These are phyloP conservation scores for Mastomys coucha DNA, from an alignment of 2,113 vertebrate genomes.

Conservation along the genomic window DNA sequence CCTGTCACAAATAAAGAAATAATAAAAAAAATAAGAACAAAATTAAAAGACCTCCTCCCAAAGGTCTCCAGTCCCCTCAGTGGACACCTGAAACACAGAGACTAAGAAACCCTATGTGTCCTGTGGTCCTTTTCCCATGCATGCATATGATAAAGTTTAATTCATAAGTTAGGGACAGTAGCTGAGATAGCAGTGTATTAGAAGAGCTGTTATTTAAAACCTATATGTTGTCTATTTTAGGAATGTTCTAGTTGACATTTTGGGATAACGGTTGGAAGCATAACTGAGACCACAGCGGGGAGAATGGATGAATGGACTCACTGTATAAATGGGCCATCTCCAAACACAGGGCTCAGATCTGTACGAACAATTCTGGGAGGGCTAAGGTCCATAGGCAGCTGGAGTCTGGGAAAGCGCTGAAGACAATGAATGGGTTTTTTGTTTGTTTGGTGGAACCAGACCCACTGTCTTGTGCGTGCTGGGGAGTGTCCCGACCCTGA, in stretches of 20 bases:
- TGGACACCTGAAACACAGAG: not conserved
- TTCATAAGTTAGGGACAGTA: not conserved
- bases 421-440: not conserved
- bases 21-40: not conserved
- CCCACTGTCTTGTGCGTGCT: not conserved
- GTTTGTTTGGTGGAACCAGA: not conserved
- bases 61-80: no score
- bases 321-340: not conserved
- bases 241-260: not conserved
- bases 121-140: not conserved
- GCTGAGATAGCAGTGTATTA: not conserved
- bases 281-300: not conserved
- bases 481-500: not conserved
- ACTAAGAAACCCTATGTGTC: not conserved
- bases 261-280: not conserved
- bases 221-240: not conserved
- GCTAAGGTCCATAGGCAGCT: not conserved
- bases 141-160: not conserved
- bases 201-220: not conserved
- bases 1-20: not conserved
- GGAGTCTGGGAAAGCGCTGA: not conserved
- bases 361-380: not conserved
- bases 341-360: not conserved
- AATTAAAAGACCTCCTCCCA: not conserved
- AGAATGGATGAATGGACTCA: not conserved